These are phyloP conservation scores for Pseudochirops corinnae DNA, from an alignment of 2,797 vertebrate genomes.

Conservation along the genomic window DNA sequence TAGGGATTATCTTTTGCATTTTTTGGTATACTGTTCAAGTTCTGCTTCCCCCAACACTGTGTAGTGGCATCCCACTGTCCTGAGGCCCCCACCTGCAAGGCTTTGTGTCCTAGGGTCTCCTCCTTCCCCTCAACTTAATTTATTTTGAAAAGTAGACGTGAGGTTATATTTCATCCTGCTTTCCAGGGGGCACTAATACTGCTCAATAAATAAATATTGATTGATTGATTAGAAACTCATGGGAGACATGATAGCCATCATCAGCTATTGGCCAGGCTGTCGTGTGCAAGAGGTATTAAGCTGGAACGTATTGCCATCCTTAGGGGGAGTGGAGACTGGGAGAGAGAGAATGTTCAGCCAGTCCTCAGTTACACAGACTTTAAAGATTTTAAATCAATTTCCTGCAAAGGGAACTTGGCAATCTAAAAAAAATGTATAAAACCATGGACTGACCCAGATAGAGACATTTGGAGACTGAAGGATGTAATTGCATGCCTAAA, in stretches of 20 bases:
- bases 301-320: not conserved
- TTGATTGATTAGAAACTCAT: not conserved
- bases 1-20: not conserved
- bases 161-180: not conserved
- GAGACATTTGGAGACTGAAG: conserved; percentile 7
- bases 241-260: not conserved
- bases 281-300: not conserved
- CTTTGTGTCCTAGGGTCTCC: not conserved
- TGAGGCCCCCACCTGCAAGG: not conserved
- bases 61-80: not conserved
- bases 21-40: not conserved
- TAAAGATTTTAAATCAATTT: conserved; percentile 8
- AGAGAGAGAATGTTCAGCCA: not conserved
- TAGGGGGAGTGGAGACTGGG: not conserved
- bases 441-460: not conserved
- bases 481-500: not conserved
- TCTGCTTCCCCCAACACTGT: no score
- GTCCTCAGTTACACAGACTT: not conserved
- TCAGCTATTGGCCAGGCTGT: not conserved
- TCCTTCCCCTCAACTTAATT: not conserved
- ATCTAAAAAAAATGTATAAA: not conserved
- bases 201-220: not conserved
- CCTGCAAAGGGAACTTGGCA: not conserved
- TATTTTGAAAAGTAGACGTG: not conserved
- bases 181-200: not conserved